Percentiles rank a stretch among this genome's conserved stretches.
Evolutionary conservation across 1,140 invertebrate species (phyloP).

Genomic region (Rhopalosiphum maidis): DNA sequence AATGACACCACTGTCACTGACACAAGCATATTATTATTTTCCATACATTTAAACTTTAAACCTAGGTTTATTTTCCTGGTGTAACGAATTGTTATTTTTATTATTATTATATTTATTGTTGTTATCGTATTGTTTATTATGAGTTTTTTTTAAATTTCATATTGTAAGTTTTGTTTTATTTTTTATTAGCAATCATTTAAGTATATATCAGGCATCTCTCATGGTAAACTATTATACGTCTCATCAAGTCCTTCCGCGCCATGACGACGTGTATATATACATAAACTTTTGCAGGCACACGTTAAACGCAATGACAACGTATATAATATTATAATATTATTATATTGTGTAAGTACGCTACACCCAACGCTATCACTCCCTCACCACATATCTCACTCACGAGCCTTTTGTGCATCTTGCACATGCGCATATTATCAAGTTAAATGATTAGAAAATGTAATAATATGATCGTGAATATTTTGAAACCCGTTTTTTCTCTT

Average conservation of each 20-base stretch:
- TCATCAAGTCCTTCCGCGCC: not conserved
- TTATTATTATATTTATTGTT: not conserved
- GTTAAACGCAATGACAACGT: not conserved
- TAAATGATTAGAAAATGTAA: not conserved
- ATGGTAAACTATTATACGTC: not conserved
- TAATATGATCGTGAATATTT: not conserved
- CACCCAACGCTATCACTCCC: not conserved
- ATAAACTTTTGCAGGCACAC: slow-evolving; percentile 13
- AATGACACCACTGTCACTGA: not conserved
- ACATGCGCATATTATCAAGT: not conserved
- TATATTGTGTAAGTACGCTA: not conserved
- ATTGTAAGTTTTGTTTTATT: not conserved
- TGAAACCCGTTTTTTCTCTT: not conserved
- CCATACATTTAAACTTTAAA: too few relatives aligned
- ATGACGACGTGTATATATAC: not conserved
- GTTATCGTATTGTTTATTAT: not conserved
- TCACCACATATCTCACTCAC: too few relatives aligned
- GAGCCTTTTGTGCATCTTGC: not conserved
- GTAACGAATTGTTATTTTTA: not conserved
- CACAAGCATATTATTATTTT: not conserved
- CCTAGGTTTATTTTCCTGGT: too few relatives aligned
- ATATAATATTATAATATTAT: not conserved
- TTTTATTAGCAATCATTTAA: not conserved
- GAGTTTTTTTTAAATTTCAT: not conserved
- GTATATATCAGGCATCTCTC: not conserved